Evolutionary conservation across 1,140 invertebrate species (phyloP).

Genomic region (Homarus americanus): DNA sequence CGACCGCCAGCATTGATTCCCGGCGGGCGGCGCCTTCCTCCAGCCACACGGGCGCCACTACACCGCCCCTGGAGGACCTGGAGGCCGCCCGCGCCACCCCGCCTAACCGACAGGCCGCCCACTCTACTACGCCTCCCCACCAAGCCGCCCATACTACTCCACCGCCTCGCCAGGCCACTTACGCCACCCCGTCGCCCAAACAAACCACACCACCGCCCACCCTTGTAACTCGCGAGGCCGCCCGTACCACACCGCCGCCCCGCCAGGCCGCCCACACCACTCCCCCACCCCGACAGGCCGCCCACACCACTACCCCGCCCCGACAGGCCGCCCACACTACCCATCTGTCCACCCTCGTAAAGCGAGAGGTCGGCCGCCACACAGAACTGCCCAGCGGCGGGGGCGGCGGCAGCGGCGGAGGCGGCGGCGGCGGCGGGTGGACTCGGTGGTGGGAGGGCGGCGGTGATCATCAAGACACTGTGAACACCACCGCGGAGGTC

Average conservation of each 20-base stretch:
- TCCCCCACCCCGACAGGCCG: no score
- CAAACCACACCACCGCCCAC: constrained; percentile 9
- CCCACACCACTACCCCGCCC: no score
- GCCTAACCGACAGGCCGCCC: constrained; percentile 27
- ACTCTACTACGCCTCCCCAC: constrained; percentile 20
- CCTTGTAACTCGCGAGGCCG: constrained; percentile 42
- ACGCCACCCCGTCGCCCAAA: no score
- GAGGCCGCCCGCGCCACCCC: constrained; percentile 54
- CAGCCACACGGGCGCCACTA: constrained; percentile 50
- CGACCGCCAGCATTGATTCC: constrained; percentile 70
- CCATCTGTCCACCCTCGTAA: constrained; percentile 31
- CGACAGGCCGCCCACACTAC: background rate
- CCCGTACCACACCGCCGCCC: constrained; percentile 7
- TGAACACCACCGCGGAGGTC: constrained; percentile 21
- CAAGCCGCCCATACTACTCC: background rate
- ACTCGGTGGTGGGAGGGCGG: constrained; percentile 70
- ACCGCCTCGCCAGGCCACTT: no score
- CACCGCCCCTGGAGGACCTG: constrained; percentile 60
- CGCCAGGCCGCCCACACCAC: constrained; percentile 1
- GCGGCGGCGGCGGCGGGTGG: constrained; percentile 66
- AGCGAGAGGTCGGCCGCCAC: constrained; percentile 34
- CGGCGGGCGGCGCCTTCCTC: constrained; percentile 49
- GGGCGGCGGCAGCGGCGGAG: constrained; percentile 57
- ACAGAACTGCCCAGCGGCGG: constrained; percentile 14
- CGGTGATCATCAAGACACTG: constrained; percentile 26